These are phyloP conservation scores for Capra hircus DNA, from an alignment of 2,113 vertebrate genomes.

Conservation along the genomic window DNA sequence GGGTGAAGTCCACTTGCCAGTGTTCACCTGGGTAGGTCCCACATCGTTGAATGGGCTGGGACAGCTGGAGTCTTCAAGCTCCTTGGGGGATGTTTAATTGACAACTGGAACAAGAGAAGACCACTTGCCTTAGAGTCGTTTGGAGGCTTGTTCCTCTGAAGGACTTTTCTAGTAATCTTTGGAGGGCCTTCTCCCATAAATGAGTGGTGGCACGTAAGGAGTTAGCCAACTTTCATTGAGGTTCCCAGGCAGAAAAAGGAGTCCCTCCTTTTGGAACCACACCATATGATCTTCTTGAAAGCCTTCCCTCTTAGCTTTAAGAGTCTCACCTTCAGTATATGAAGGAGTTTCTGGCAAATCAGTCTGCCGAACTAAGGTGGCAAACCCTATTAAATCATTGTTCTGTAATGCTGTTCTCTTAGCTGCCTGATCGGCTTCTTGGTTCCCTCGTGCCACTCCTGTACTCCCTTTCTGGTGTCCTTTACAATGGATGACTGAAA, in stretches of 20 bases:
- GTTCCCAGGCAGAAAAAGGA: background rate
- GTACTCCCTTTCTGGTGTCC: background rate
- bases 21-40: background rate
- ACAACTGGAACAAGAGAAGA: background rate
- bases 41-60: rapidly evolving
- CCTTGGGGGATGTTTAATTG: background rate
- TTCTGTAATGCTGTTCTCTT: background rate
- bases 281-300: rapidly evolving
- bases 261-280: background rate
- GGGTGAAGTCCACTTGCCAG: background rate
- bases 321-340: background rate
- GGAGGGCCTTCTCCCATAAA: background rate
- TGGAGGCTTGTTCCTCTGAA: background rate
- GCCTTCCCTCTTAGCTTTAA: background rate
- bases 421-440: background rate
- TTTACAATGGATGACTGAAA: background rate
- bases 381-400: background rate
- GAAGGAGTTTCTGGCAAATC: background rate
- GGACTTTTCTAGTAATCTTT: background rate
- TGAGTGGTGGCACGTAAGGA: background rate
- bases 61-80: background rate
- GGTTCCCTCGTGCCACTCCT: rapidly evolving
- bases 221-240: background rate
- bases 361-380: background rate
- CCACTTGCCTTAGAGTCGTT: rapidly evolving